Conservation (phyloP, 2,888 invertebrate genomes). For the Watsonalla cultraria region DNA sequence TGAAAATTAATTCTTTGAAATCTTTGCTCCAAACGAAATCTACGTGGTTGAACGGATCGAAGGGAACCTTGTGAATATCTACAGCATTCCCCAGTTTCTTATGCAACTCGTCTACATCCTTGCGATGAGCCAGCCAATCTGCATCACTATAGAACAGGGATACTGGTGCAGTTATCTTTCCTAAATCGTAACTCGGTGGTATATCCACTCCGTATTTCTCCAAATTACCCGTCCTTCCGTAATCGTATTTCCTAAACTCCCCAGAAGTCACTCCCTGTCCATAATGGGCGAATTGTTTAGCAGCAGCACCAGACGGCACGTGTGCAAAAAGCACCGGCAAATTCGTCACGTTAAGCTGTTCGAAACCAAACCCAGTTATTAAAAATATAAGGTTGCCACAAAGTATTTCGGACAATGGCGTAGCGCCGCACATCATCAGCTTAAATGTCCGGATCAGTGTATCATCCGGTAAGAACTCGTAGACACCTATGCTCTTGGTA, state of each 20-base stretch:
- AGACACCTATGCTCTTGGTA: conserved; percentile 60
- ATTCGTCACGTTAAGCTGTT: conserved; percentile 78
- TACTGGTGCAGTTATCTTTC: conserved; percentile 45
- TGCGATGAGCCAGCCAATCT: conserved; percentile 81
- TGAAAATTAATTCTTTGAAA: conserved; percentile 40
- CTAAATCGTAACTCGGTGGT: conserved; percentile 50
- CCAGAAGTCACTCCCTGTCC: conserved; percentile 62
- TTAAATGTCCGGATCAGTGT: conserved; percentile 66
- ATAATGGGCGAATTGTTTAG: conserved; percentile 74
- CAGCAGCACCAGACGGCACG: conserved; percentile 75
- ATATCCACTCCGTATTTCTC: conserved; percentile 35
- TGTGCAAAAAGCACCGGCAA: conserved; percentile 76
- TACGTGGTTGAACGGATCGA: conserved; percentile 61
- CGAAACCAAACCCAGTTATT: conserved; percentile 76
- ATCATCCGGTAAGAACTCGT: conserved; percentile 82
- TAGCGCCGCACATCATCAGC: conserved; percentile 57
- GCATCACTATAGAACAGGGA: conserved; percentile 62
- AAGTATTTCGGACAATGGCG: conserved; percentile 60
- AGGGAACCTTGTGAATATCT: conserved; percentile 76
- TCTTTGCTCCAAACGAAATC: conserved; percentile 59
- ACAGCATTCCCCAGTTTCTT: conserved; percentile 71
- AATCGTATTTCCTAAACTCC: conserved; percentile 49
- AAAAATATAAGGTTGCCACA: conserved; percentile 81
- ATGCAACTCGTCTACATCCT: conserved; percentile 76
- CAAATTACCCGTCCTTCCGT: conserved; percentile 41